Conservation (phyloP, 2,888 invertebrate genomes). For the Phaonia tiefii region DNA sequence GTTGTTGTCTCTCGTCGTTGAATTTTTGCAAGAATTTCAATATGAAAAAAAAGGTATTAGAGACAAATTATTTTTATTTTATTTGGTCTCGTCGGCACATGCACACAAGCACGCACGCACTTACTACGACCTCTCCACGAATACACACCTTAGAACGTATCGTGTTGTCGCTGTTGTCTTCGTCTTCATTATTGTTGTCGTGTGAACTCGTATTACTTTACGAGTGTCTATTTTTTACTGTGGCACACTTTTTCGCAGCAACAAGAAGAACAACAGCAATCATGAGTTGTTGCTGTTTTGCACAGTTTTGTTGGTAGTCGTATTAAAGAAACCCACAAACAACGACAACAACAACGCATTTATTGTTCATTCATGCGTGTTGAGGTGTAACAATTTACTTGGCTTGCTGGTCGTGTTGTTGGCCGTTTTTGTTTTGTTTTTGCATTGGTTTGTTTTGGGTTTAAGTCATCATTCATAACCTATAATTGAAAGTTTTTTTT, state of each 20-base stretch:
- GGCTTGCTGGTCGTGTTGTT: too few relatives aligned
- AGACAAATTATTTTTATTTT: constrained; percentile 37
- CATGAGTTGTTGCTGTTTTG: background rate
- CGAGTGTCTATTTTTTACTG: constrained; percentile 31
- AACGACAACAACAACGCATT: background rate
- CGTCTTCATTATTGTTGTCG: background rate
- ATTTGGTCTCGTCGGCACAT: too few relatives aligned
- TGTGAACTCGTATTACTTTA: constrained; percentile 15
- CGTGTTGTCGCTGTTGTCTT: too few relatives aligned
- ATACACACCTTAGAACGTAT: background rate
- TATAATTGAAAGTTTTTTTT: too few relatives aligned
- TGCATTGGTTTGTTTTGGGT: too few relatives aligned
- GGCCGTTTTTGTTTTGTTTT: too few relatives aligned
- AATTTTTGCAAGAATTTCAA: background rate
- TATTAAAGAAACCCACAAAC: background rate
- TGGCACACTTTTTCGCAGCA: constrained; percentile 27
- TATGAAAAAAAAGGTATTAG: background rate
- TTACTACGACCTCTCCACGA: too few relatives aligned
- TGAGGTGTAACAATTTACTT: too few relatives aligned
- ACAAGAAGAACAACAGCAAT: constrained; percentile 34
- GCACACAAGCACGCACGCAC: too few relatives aligned
- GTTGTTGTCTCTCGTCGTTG: background rate
- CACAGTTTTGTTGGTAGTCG: background rate
- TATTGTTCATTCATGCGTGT: too few relatives aligned
- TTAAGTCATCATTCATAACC: too few relatives aligned